Evolutionary conservation across 2,797 vertebrate species (phyloP), one percentile per base, ranked within the genome.

Genomic region (Babyrousa celebensis): DNA sequence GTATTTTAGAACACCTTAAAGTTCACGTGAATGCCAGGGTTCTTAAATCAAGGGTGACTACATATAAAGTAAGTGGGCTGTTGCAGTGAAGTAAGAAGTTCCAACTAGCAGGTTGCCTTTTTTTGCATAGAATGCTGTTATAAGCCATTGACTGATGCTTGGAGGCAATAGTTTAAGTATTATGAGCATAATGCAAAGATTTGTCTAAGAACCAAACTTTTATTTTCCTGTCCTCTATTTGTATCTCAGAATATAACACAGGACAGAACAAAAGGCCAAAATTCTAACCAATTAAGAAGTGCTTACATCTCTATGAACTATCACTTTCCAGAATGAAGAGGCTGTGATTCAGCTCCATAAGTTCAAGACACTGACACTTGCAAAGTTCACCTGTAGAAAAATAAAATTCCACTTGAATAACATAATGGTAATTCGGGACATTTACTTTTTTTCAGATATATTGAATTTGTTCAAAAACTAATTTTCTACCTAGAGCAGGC

Each of bases 381-480:
- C 32, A 65, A 86, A 43, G 27, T 75, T 71, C 15, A 17, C 20
- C 27, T 29, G 6, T 6, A 56, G 60, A 60, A 92, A 80, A 63
- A 48, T 11, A 89, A 77, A 86, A 77, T 92, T 90, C 56, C 70
- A 3, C 3, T 89, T 20, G 32, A 93, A 68, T 18, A 89, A 40
- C 18, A 63, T 6, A 89, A 3, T 93, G 11, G 32, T 58, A 54
- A 94, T 77, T 96, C 40, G 78, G 40, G 29, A 78, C 11, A 80
- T 89, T 97, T 91, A 32, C 86, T 29, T 91, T 85, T 86, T 85
- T 88, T n/a, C 29, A 82, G 29, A 43, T 93, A 78, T 85, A 93
- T 70, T 94, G 27, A 91, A 96, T 92, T 96, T 96, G 32, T 87
- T 95, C 60, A 95, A 92, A 96, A 95, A 77, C 62, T 52, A 95